Base-by-base conservation (phyloP, 2,888 invertebrate species). In the Thecocarcelia acutangulata region DNA sequence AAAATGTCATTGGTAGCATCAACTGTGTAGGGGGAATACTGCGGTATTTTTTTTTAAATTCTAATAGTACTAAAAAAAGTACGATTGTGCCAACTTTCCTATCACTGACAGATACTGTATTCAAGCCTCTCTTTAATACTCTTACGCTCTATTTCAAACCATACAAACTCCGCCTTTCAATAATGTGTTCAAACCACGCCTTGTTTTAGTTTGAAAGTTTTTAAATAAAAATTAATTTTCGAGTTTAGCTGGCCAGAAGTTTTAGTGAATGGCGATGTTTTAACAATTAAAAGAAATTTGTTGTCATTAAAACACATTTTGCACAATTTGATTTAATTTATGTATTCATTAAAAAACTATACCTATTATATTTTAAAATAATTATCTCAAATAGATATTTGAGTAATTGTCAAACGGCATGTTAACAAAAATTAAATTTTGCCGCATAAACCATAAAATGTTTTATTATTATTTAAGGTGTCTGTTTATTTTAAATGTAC, bases 121-220 rank as follows among this genome's bases (percentile, higher is more conserved):
- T 33, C 33, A 33, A 33, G 33, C 9, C 33, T 33, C 33, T 33
- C 33, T 33, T 33, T 9, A 13, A 37, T 19, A 50, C 64, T 64
- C 44, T 58, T 9, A 0, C 17, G 19, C 9, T 74, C 24, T 48
- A 46, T 58, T 12, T 24, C 50, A 1, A 6, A 17, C 40, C 9
- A 37, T 42, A 24, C 2, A 59, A 75, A 59, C 70, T 66, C 75
- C 80, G 15, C 80, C 80, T 69, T 48, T 21, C 52, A 48, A 68
- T 59, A 54, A 46, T 19, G 46, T 42, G 52, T 42, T 61, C 24
- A 73, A 69, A 58, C 68, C 56, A 77, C 77, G 50, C 74, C 77
- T 58, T 58, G 12, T 58, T 33, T 5, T 24, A 15, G 33, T 66
- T 59, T 48, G n/a, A 58, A 69, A 13, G 33, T 24, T 24, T 59